These are phyloP conservation scores for Aurelia sp. DNA, from an alignment of 30 jellyfish, hydroid and myxozoan genomes.

Conservation along the genomic window DNA sequence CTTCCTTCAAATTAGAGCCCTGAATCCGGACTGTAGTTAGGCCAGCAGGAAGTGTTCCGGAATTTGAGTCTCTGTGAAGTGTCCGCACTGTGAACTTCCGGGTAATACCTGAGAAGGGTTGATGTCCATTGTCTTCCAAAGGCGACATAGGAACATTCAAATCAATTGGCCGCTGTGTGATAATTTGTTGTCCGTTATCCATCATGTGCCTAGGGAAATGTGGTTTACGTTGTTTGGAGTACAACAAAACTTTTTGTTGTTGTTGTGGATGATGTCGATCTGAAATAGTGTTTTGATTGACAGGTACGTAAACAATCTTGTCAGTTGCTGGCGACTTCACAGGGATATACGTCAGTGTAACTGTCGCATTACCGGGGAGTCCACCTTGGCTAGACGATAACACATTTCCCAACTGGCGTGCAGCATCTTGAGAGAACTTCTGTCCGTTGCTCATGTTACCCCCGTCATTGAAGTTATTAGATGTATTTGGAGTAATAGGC, in stretches of 20 bases:
- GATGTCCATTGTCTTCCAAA: constrained; percentile 25
- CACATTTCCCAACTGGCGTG: constrained; percentile 14
- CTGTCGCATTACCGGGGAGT: constrained; percentile 50
- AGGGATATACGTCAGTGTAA: constrained; percentile 86
- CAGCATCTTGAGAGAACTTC: constrained; percentile 10
- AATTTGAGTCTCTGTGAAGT: constrained; percentile 43
- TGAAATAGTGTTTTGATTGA: constrained; percentile 16
- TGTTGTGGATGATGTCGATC: constrained; percentile 45
- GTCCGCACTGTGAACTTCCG: constrained; percentile 69
- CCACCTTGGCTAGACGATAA: background rate
- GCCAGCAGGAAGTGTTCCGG: constrained; percentile 45
- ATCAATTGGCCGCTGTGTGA: background rate
- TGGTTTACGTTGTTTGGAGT: constrained; percentile 50
- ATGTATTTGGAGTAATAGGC: background rate
- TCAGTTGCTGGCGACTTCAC: constrained; percentile 81
- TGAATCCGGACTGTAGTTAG: constrained; percentile 89
- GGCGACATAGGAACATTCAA: constrained; percentile 16
- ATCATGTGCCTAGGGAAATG: constrained; percentile 31
- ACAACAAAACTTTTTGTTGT: constrained; percentile 40
- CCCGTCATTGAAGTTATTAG: background rate
- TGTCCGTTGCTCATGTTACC: background rate
- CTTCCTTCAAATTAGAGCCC: constrained; percentile 57
- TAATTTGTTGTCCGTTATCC: constrained; percentile 13
- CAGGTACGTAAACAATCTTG: constrained; percentile 87
- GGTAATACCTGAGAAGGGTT: constrained; percentile 58